Conservation (phyloP, 2,113 vertebrate genomes). For the Salvelinus fontinalis region DNA sequence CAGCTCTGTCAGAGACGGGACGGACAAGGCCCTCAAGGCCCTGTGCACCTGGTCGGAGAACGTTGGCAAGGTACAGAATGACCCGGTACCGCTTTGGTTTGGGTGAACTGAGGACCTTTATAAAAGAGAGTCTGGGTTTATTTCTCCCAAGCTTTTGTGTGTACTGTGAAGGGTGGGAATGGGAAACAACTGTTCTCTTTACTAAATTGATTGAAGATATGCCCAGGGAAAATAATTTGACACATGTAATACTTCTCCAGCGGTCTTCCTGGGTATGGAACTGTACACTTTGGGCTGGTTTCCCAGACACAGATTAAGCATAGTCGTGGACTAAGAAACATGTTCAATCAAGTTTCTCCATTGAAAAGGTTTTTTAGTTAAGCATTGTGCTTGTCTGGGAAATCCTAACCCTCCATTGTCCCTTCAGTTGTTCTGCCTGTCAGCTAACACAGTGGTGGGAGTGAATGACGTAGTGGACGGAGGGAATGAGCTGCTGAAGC, state of each 20-base stretch:
- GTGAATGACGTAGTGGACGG: slow-evolving; percentile 47
- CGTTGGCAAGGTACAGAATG: slow-evolving; percentile 54
- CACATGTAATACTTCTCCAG: no score
- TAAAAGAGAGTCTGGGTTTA: no score
- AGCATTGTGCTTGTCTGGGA: no score
- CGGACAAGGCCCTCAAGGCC: slow-evolving; percentile 56
- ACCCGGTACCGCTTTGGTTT: background rate
- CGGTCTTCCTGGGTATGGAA: background rate
- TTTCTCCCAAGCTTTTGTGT: background rate
- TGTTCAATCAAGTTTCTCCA: no score
- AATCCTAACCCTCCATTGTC: background rate
- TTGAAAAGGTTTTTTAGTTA: no score
- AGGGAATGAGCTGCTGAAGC: slow-evolving; percentile 66
- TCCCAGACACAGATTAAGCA: no score
- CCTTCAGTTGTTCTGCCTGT: slow-evolving; percentile 68
- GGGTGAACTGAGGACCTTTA: background rate
- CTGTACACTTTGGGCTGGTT: background rate
- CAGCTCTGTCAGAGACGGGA: slow-evolving; percentile 59
- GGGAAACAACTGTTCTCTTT: no score
- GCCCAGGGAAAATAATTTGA: no score
- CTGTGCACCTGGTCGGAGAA: slow-evolving; percentile 67
- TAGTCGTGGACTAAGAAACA: no score
- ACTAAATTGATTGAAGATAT: no score
- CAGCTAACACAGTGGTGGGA: slow-evolving; percentile 43
- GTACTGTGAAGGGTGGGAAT: background rate